Evolutionary conservation across 2,888 invertebrate species (phyloP).

Genomic region (Drosophila subsilvestris): DNA sequence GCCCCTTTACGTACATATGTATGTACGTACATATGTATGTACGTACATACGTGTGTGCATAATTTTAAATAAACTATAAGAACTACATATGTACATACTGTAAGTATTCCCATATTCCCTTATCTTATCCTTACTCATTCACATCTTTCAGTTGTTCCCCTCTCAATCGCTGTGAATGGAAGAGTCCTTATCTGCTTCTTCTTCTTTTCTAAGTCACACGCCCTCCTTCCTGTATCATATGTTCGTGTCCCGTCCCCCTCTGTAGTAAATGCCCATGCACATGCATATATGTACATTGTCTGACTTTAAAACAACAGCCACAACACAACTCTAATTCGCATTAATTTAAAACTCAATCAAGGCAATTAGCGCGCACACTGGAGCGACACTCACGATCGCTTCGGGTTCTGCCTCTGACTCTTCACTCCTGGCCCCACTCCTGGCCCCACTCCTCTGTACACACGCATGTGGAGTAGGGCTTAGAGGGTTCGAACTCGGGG

Average conservation of each 20-base stretch:
- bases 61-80: too few relatives aligned
- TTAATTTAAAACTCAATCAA: constrained; percentile 81
- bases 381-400: constrained; percentile 48
- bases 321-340: constrained; percentile 75
- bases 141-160: background rate
- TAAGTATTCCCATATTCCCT: background rate
- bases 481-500: constrained; percentile 17
- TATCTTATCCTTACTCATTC: constrained; percentile 1
- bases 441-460: constrained; percentile 20
- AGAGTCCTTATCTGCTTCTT: background rate
- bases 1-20: background rate
- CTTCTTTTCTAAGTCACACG: background rate
- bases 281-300: constrained; percentile 36
- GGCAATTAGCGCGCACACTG: constrained; percentile 74
- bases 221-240: constrained; percentile 20
- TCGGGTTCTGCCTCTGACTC: constrained; percentile 13
- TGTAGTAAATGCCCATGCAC: constrained; percentile 1
- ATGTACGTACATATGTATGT: background rate
- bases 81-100: background rate
- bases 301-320: constrained; percentile 61
- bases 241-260: constrained; percentile 10
- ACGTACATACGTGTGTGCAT: too few relatives aligned
- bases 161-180: constrained; percentile 10
- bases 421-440: constrained; percentile 15
- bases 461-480: constrained; percentile 11